These are phyloP conservation scores for Hydrophis major DNA, from an alignment of 2,797 vertebrate species.

Conservation along the genomic window DNA sequence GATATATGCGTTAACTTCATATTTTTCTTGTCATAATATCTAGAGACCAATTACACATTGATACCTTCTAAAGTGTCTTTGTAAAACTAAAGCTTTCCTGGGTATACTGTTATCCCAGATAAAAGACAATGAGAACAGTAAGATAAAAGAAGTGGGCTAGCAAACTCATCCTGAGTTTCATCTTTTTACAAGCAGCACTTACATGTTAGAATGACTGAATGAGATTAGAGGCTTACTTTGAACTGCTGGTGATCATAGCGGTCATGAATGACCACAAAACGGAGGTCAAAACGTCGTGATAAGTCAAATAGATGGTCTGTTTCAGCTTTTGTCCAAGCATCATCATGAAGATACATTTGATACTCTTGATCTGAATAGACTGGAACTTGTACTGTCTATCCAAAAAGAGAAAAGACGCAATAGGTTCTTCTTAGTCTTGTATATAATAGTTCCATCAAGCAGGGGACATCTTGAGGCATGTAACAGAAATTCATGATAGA, in stretches of 20 bases:
- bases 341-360: conserved; percentile 95
- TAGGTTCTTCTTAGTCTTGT: neutral
- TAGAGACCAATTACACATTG: neutral
- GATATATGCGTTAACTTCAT: neutral
- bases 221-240: conserved; percentile 78
- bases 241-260: conserved; percentile 98
- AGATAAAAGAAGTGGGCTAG: neutral
- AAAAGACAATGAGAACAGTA: neutral
- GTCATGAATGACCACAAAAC: conserved; percentile 93
- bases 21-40: neutral
- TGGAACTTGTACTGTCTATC: conserved; percentile 92
- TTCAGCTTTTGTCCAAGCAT: conserved; percentile 97
- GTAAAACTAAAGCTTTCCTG: neutral
- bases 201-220: neutral
- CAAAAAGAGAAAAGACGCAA: conserved; percentile 7
- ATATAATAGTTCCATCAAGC: neutral
- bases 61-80: neutral
- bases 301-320: conserved; percentile 98
- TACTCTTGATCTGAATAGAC: conserved; percentile 98
- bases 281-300: conserved; percentile 95
- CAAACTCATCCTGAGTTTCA: neutral
- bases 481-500: neutral
- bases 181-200: neutral
- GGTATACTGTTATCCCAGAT: neutral
- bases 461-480: neutral